Percentiles rank a stretch among this genome's conserved stretches.
Conservation (phyloP, 2,888 invertebrate species). For the Dastarcus helophoroides region DNA sequence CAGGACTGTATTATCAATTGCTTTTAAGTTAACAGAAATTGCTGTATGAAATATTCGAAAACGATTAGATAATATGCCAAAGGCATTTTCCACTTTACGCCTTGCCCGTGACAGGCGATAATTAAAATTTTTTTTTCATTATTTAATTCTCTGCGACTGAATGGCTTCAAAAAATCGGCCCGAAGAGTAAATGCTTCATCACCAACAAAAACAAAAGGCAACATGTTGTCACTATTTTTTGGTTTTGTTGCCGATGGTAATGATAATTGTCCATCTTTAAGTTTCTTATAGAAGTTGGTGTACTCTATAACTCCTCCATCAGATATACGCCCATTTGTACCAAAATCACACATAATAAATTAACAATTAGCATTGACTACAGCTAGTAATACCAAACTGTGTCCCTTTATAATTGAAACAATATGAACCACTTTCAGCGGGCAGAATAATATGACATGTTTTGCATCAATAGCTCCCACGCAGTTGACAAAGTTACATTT, state of each 20-base stretch:
- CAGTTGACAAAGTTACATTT: constrained; percentile 4
- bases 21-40: constrained; percentile 2
- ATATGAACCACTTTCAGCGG: constrained; percentile 5
- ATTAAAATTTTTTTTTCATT: constrained; percentile 5
- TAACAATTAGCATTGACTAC: constrained; percentile 3
- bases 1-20: constrained; percentile 1
- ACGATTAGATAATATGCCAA: constrained; percentile 7
- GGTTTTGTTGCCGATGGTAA: constrained; percentile 5
- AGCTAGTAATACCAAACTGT: constrained; percentile 3
- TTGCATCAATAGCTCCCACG: constrained; percentile 1
- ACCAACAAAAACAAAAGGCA: constrained; percentile 8
- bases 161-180: constrained; percentile 7
- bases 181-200: constrained; percentile 7
- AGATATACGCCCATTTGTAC: constrained; percentile 6
- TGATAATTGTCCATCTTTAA: constrained; percentile 5
- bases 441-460: background rate
- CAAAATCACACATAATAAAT: constrained; percentile 4
- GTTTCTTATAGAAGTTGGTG: constrained; percentile 3
- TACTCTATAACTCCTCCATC: constrained; percentile 5
- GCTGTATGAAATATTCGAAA: constrained; percentile 7
- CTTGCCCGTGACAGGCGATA: constrained; percentile 6
- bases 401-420: constrained; percentile 3
- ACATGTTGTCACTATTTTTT: constrained; percentile 3
- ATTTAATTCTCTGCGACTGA: constrained; percentile 6
- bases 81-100: constrained; percentile 6